Conservation (phyloP, 2,888 invertebrate genomes). For the Euphydryas editha region DNA sequence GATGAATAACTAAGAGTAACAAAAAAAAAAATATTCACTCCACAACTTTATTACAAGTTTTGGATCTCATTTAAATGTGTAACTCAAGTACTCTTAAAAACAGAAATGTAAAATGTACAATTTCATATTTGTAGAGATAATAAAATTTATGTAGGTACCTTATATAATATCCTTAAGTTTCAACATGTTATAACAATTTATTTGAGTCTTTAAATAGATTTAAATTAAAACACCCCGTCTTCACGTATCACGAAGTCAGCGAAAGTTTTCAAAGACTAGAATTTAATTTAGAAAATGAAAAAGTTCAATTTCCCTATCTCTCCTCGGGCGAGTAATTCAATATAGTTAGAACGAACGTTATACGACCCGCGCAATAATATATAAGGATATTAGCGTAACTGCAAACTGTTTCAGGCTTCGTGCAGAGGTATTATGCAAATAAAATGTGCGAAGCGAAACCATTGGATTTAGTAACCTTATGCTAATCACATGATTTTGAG, state of each 20-base stretch:
- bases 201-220: background rate
- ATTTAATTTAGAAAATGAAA: slow-evolving; percentile 4
- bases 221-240: background rate
- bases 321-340: background rate
- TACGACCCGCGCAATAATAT: slow-evolving; percentile 30
- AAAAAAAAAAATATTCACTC: no score
- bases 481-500: slow-evolving; percentile 28
- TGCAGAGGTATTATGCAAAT: slow-evolving; percentile 38
- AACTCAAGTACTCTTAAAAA: no score
- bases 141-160: no score
- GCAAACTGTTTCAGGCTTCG: slow-evolving; percentile 31
- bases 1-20: no score
- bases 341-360: slow-evolving; percentile 17
- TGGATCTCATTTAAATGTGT: no score
- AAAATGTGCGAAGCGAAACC: slow-evolving; percentile 35
- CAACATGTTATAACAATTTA: background rate
- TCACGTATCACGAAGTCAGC: background rate
- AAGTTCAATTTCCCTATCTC: slow-evolving; percentile 13
- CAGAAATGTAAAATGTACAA: no score
- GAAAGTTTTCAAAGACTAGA: background rate
- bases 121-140: no score
- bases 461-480: slow-evolving; percentile 38
- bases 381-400: slow-evolving; percentile 30
- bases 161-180: background rate
- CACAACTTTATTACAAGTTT: no score